Evolutionary conservation across 2,888 invertebrate genomes (phyloP).

Genomic region (Eristalinus sepulchralis): DNA sequence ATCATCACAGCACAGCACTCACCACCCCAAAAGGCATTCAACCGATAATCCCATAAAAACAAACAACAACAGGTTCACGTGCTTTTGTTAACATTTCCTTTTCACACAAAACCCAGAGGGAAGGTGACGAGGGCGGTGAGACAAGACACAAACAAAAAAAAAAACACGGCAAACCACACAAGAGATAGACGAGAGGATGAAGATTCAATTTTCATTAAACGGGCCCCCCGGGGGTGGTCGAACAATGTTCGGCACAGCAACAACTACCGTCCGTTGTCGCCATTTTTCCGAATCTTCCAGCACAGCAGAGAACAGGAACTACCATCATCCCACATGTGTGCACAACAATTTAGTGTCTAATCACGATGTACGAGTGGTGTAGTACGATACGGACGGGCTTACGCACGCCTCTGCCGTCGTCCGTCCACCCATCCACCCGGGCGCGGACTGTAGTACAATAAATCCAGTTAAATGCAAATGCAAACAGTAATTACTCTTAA

Average conservation of each 20-base stretch:
- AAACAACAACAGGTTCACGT: conserved; percentile 6
- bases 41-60: conserved; percentile 5
- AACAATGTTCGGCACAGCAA: neutral
- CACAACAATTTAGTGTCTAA: conserved; percentile 6
- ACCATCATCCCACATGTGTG: neutral
- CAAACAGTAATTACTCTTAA: conserved; percentile 58
- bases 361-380: conserved; percentile 2
- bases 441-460: conserved; percentile 22
- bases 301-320: neutral
- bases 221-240: neutral
- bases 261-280: neutral
- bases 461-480: conserved; percentile 52
- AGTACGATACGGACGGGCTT: conserved; percentile 23
- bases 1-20: neutral
- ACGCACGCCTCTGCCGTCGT: conserved; percentile 1
- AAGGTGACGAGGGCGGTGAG: neutral
- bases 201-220: conserved; percentile 1
- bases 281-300: neutral
- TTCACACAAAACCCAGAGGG: neutral
- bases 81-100: conserved; percentile 7
- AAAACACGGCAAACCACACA: neutral
- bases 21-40: conserved; percentile 15
- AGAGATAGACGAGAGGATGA: neutral
- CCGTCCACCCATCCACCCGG: neutral
- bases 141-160: neutral